Evolutionary conservation across 2,113 vertebrate species (phyloP), one percentile per base, ranked within the genome.

Genomic region (Triplophysa rosa): DNA sequence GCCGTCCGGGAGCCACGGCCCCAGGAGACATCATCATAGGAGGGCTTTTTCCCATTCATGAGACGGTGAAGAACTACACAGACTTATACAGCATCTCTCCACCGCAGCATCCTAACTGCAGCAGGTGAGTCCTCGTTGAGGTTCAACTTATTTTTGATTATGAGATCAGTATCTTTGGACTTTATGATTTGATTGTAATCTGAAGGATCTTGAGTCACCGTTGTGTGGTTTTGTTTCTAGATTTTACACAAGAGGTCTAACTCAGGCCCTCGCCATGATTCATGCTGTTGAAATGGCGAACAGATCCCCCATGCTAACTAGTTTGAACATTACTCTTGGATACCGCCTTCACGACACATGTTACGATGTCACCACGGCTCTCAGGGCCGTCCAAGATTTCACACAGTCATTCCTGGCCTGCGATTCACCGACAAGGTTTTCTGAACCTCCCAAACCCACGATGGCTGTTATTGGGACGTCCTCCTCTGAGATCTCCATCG

Each of bases 281-380:
- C 91, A 95, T 0, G 93, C 93, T 23, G 92, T 95, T 21, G 93
- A 96, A 84, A 79, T 2, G 0, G 87, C 95, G 87, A 97, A 97
- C 84, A 93, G 91, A 62, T 96, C 94, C 1, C 91, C 94, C 0
- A 75, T 92, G 1, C 76, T 97, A 66, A 40, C 87, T 37, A 89
- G 89, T 80, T 74, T 82, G 4, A 89, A 90, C 47, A 17, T 98
- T 74, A 95, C 92, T 74, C 90, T 97, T 83, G 95, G 95, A 0
- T 96, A 97, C 5, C 88, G 90, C 80, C 94, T 96, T 83, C 90
- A 93, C 0, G 95, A 97, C 85, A 94, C 93, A 0, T 97, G 95
- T 86, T 88, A 91, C 0, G 95, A 97, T 67, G 92, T 95, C 47
- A 95, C 92, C 70, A 93, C 90, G 19, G 91, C 93, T 2, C 90